Percentiles rank a stretch among this genome's conserved stretches.
These are phyloP conservation scores for Otus scops DNA, from an alignment of 2,797 vertebrate genomes.

Conservation along the genomic window DNA sequence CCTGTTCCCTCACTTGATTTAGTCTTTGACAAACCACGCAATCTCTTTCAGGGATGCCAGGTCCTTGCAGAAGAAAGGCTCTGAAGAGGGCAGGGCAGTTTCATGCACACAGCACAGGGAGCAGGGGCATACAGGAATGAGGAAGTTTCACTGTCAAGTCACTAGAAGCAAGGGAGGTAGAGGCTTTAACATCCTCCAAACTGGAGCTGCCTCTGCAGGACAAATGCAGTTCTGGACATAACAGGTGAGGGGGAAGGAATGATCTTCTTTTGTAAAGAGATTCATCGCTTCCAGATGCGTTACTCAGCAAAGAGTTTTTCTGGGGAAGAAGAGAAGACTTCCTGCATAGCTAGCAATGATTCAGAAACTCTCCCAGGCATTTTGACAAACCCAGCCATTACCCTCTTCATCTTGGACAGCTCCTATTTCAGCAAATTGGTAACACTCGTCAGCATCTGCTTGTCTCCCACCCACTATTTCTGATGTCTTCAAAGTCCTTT, in stretches of 20 bases:
- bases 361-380: constrained; percentile 23
- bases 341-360: constrained; percentile 8
- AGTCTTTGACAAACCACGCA: neutral
- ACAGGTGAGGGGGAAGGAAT: neutral
- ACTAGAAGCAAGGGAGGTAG: neutral
- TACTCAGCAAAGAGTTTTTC: constrained; percentile 3
- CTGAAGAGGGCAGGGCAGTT: neutral
- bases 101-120: neutral
- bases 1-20: neutral
- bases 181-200: neutral
- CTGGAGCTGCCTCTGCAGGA: neutral
- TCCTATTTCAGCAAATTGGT: constrained; percentile 48
- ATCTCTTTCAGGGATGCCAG: neutral
- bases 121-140: neutral
- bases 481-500: constrained; percentile 39
- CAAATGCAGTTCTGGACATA: neutral
- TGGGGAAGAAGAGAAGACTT: constrained; percentile 12
- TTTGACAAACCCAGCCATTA: constrained; percentile 28
- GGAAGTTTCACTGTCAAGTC: neutral
- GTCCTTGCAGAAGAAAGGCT: neutral
- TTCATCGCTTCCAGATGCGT: neutral
- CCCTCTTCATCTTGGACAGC: constrained; percentile 36
- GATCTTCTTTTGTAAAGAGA: neutral
- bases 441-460: constrained; percentile 44
- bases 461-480: constrained; percentile 34